A percentile compares a stretch with the other conserved stretches of the same genome.
Conservation (phyloP, 2,113 vertebrate species). For the Spea bombifrons region DNA sequence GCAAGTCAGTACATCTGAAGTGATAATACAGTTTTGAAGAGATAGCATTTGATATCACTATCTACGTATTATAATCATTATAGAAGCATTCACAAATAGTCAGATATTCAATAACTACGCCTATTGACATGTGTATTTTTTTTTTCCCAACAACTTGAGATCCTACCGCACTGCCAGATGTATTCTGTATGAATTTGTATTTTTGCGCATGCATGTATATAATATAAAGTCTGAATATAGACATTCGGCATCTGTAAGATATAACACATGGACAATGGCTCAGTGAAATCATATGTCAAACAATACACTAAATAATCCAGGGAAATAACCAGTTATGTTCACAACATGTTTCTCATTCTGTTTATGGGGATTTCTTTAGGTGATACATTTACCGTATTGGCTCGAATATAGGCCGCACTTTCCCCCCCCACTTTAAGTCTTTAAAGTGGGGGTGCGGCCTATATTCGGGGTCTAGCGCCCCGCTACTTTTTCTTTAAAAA, state of each 20-base stretch:
- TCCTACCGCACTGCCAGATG: constrained; percentile 20
- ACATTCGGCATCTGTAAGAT: constrained; percentile 4
- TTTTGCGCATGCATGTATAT: background rate
- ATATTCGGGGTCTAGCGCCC: no score
- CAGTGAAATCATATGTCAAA: no score
- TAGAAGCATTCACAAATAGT: constrained; percentile 4
- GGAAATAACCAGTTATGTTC: background rate
- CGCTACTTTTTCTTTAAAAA: no score
- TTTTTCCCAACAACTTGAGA: constrained; percentile 5
- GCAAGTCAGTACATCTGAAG: background rate
- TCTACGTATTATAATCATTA: constrained; percentile 9
- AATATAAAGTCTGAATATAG: constrained; percentile 1
- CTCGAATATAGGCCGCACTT: no score
- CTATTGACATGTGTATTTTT: background rate
- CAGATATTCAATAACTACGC: constrained; percentile 3
- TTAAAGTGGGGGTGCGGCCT: no score
- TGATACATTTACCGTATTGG: no score
- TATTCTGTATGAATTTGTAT: constrained; percentile 1
- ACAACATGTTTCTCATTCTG: background rate
- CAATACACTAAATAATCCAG: no score
- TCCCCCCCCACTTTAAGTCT: no score
- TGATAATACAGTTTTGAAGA: background rate
- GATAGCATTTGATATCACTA: constrained; percentile 9
- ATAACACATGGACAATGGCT: background rate
- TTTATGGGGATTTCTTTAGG: no score